Conservation (phyloP, 2,888 invertebrate genomes). For the Lepidocyrtoides sp. region DNA sequence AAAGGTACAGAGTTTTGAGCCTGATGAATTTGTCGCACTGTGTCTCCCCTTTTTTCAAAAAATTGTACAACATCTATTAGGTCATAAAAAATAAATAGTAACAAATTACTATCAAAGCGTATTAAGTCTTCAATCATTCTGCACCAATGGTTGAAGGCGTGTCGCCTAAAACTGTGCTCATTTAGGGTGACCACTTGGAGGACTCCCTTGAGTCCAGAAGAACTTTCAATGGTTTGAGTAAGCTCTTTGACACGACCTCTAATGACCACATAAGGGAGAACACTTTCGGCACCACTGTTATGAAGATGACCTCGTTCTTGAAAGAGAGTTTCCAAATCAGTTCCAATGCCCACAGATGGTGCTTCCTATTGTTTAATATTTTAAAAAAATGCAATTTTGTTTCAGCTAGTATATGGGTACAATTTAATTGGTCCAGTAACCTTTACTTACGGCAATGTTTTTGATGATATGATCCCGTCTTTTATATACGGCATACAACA, state of each 20-base stretch:
- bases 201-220: constrained; percentile 82
- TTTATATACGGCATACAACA: constrained; percentile 80
- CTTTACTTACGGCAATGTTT: constrained; percentile 79
- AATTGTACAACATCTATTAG: constrained; percentile 65
- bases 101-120: neutral
- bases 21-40: constrained; percentile 80
- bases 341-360: constrained; percentile 81
- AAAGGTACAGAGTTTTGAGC: constrained; percentile 84
- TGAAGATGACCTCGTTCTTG: constrained; percentile 59
- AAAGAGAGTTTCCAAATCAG: constrained; percentile 75
- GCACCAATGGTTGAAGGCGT: constrained; percentile 84
- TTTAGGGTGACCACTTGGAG: constrained; percentile 83
- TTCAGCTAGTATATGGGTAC: too few species aligned
- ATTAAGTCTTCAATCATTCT: constrained; percentile 18
- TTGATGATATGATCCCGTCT: constrained; percentile 78
- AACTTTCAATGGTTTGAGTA: constrained; percentile 80
- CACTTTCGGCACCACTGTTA: constrained; percentile 48
- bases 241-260: constrained; percentile 81
- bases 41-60: constrained; percentile 82
- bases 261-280: constrained; percentile 80
- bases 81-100: constrained; percentile 40
- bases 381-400: too few species aligned
- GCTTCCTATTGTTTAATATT: constrained; percentile 81
- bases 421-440: too few species aligned
- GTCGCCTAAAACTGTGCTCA: constrained; percentile 83